Evolutionary conservation across 2,113 vertebrate species (phyloP).

Genomic region (Andinoacara biseriatus): DNA sequence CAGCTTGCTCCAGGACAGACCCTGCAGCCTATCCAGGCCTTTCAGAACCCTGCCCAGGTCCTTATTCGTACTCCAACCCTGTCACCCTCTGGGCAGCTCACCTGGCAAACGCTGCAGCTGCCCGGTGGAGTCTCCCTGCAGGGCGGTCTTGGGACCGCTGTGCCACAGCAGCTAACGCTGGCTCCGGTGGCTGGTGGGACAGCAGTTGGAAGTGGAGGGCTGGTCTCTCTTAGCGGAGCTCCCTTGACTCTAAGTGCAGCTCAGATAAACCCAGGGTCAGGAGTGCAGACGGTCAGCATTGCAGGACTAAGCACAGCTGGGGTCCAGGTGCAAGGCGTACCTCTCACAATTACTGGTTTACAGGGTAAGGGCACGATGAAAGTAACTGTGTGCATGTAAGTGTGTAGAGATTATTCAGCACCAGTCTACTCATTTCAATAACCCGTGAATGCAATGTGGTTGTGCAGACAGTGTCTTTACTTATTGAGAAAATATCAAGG

Average conservation of each 20-base stretch:
- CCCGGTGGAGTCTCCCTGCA: constrained; percentile 83
- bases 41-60: constrained; percentile 94
- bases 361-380: constrained; percentile 84
- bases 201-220: constrained; percentile 85
- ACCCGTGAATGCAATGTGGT: background rate
- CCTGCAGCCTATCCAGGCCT: constrained; percentile 85
- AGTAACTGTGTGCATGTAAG: background rate
- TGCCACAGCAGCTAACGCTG: constrained; percentile 94
- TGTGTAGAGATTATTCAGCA: background rate
- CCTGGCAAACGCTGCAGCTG: constrained; percentile 98
- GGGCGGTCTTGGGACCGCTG: constrained; percentile 89
- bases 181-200: constrained; percentile 91
- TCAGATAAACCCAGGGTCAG: constrained; percentile 94
- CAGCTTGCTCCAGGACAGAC: constrained; percentile 88
- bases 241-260: constrained; percentile 94
- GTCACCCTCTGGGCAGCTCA: constrained; percentile 95
- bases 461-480: background rate
- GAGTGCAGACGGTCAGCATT: constrained; percentile 97
- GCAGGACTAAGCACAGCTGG: constrained; percentile 92
- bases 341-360: constrained; percentile 95
- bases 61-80: constrained; percentile 96
- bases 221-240: constrained; percentile 91
- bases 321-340: constrained; percentile 96
- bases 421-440: background rate
- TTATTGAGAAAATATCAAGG: background rate